Conservation (phyloP, 2,888 invertebrate species). For the Caenorhabditis virilis region DNA sequence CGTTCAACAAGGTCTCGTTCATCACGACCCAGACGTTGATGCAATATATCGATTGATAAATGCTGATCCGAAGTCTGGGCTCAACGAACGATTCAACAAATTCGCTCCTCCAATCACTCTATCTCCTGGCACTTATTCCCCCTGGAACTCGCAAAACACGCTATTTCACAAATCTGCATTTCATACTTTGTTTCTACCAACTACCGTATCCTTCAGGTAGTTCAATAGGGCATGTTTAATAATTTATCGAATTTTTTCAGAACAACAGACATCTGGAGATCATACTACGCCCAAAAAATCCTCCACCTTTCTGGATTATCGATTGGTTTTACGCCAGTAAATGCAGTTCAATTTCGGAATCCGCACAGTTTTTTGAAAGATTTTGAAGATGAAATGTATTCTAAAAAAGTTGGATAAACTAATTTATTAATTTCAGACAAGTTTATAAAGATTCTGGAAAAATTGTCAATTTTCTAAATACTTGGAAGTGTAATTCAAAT, state of each 20-base stretch:
- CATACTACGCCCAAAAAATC: constrained; percentile 44
- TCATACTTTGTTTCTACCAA: constrained; percentile 48
- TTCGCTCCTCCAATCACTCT: constrained; percentile 45
- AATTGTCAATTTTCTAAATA: constrained; percentile 30
- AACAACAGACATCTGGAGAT: constrained; percentile 51
- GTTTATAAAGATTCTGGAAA: constrained; percentile 43
- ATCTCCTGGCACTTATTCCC: constrained; percentile 40
- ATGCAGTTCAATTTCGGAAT: constrained; percentile 47
- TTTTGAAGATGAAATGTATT: constrained; percentile 35
- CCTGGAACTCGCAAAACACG: too few relatives aligned
- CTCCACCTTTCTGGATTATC: constrained; percentile 42
- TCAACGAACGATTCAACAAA: constrained; percentile 39
- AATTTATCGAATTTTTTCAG: too few relatives aligned
- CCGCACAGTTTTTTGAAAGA: constrained; percentile 47
- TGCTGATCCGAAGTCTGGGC: constrained; percentile 27
- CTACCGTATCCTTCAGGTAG: constrained; percentile 48
- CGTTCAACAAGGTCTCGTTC: constrained; percentile 50
- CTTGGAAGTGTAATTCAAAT: constrained; percentile 25
- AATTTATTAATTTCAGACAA: constrained; percentile 15
- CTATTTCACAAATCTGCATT: constrained; percentile 47
- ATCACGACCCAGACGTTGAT: constrained; percentile 48
- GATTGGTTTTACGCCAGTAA: constrained; percentile 44
- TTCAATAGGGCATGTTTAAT: too few relatives aligned
- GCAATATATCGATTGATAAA: constrained; percentile 36
- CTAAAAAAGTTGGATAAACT: not conserved